phyloP scores from a whole-genome alignment of 2,888 invertebrate species.

The Caenorhabditis sulstoni region DNA sequence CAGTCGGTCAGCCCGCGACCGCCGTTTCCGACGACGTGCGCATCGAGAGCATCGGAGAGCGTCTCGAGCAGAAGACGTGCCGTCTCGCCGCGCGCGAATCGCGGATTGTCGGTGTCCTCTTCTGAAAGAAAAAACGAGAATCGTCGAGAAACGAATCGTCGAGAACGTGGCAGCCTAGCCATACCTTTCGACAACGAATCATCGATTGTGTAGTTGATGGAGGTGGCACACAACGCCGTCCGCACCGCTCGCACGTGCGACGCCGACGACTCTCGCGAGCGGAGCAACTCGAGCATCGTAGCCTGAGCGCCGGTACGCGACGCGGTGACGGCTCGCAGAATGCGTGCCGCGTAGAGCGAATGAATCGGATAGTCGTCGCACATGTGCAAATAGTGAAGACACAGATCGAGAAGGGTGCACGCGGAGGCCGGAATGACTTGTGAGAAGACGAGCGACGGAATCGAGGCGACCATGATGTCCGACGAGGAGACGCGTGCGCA shows the following conservation, averaged over 20 bases:
- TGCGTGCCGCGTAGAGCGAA: constrained; percentile 69
- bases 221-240: constrained; percentile 40
- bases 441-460: constrained; percentile 72
- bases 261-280: constrained; percentile 33
- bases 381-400: constrained; percentile 68
- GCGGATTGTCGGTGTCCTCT: constrained; percentile 45
- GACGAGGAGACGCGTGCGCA: constrained; percentile 68
- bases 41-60: constrained; percentile 40
- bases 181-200: constrained; percentile 53
- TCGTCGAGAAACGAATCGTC: too few species aligned
- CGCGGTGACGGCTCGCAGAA: constrained; percentile 69
- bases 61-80: constrained; percentile 73
- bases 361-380: constrained; percentile 67
- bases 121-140: too few species aligned
- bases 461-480: constrained; percentile 70
- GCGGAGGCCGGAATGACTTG: constrained; percentile 61
- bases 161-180: too few species aligned
- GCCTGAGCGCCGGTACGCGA: constrained; percentile 67
- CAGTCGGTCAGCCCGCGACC: constrained; percentile 29
- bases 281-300: constrained; percentile 55
- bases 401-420: constrained; percentile 61
- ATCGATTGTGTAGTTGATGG: constrained; percentile 58
- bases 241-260: constrained; percentile 53
- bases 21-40: constrained; percentile 4
- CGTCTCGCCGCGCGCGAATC: constrained; percentile 71